These are phyloP conservation scores for Zalophus californianus DNA, from an alignment of 2,797 vertebrate genomes.

Conservation along the genomic window DNA sequence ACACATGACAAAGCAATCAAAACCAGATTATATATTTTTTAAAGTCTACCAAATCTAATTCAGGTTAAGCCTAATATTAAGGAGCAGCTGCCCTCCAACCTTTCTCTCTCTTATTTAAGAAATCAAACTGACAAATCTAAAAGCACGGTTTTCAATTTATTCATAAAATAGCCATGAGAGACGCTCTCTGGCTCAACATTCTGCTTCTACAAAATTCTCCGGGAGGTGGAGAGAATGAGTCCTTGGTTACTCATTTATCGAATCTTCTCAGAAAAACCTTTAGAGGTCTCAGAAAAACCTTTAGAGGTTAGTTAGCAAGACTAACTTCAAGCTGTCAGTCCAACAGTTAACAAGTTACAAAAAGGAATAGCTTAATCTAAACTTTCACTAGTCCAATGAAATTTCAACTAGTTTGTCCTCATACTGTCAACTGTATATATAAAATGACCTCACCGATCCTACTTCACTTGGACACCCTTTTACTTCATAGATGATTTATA, in stretches of 20 bases:
- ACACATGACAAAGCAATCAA: constrained; percentile 57
- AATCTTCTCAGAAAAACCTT: constrained; percentile 50
- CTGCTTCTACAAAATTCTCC: constrained; percentile 8
- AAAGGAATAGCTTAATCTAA: constrained; percentile 24
- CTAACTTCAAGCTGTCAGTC: constrained; percentile 8
- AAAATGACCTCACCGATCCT: constrained; percentile 37
- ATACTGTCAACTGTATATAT: background rate
- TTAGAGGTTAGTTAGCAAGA: constrained; percentile 24
- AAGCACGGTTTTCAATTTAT: constrained; percentile 40
- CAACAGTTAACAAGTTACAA: constrained; percentile 24
- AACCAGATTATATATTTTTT: constrained; percentile 58
- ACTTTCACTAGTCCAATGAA: background rate
- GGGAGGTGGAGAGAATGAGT: background rate
- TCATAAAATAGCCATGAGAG: background rate
- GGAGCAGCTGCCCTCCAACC: constrained; percentile 39
- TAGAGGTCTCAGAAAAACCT: constrained; percentile 37
- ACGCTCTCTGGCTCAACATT: background rate
- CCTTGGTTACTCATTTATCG: constrained; percentile 27
- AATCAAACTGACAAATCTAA: constrained; percentile 48
- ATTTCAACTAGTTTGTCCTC: constrained; percentile 22
- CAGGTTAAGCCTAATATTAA: constrained; percentile 48
- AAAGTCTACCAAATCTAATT: constrained; percentile 43
- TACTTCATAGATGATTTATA: constrained; percentile 54
- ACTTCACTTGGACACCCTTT: background rate
- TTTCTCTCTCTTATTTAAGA: constrained; percentile 54